Evolutionary conservation across 2,797 vertebrate genomes (phyloP).

Genomic region (Cossypha caffra): DNA sequence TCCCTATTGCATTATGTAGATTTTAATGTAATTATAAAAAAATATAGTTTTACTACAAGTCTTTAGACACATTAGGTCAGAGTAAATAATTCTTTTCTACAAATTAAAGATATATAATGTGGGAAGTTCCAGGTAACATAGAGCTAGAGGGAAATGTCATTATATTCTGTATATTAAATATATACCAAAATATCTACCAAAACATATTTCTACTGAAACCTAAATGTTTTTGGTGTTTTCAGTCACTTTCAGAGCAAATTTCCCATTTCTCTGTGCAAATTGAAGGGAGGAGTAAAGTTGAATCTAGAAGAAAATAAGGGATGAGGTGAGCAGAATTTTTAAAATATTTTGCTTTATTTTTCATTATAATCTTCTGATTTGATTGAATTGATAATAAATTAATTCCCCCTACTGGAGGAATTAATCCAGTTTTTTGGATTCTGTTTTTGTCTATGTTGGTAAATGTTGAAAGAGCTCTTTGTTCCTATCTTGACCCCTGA

Average conservation of each 20-base stretch:
- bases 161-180: not conserved
- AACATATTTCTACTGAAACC: not conserved
- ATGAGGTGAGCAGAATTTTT: not conserved
- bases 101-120: not conserved
- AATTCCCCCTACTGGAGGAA: not conserved
- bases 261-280: not conserved
- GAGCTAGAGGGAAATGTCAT: not conserved
- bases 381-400: not conserved
- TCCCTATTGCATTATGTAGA: not conserved
- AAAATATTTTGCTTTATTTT: not conserved
- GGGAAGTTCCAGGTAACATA: not conserved
- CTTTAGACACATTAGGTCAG: not conserved
- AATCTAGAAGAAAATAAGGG: not conserved
- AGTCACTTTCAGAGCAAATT: not conserved
- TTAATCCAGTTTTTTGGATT: no score
- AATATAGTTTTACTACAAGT: not conserved
- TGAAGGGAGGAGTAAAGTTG: accelerated
- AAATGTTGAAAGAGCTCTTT: not conserved
- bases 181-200: not conserved
- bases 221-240: accelerated
- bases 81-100: not conserved
- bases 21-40: not conserved
- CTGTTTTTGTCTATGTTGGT: not conserved
- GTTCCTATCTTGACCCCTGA: not conserved
- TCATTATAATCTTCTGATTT: not conserved